These are phyloP conservation scores for mouse (Mus musculus) DNA, from an alignment of 2,113 vertebrate genomes.

Conservation along the genomic window GRCm39 chr10:82827001-82827500, in stretches of 20 bases:
- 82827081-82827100: background rate
- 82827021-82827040: background rate
- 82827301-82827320: background rate
- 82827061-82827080: too few relatives aligned
- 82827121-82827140: background rate
- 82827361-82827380: background rate
- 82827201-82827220: background rate
- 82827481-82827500: background rate
- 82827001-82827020: background rate
- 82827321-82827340: conserved; percentile 48
- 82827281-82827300: conserved; percentile 75
- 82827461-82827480: background rate
- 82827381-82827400: background rate
- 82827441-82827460: background rate
- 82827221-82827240: conserved; percentile 5
- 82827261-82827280: background rate
- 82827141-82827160: background rate
- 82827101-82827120: background rate
- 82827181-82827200: background rate
- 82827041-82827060: background rate
- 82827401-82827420: background rate
- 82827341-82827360: background rate
- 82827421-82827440: background rate
- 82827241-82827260: background rate
- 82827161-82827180: accelerated